phyloP scores from a whole-genome alignment of 1,140 invertebrate species.

The Mycetomoellerius zeteki region DNA sequence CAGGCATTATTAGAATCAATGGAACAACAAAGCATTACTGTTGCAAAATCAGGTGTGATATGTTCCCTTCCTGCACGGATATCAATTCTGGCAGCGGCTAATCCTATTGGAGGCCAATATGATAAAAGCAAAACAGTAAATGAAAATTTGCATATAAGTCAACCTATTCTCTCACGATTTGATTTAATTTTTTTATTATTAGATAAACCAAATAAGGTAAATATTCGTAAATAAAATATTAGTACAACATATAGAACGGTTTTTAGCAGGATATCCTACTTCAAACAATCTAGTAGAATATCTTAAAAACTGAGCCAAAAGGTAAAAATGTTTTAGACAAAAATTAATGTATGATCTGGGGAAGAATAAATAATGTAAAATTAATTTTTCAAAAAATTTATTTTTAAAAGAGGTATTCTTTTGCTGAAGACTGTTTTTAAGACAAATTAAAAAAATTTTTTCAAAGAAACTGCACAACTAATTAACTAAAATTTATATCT shows the following conservation, averaged over 20 bases:
- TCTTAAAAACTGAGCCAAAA: neutral
- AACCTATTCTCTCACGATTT: slow-evolving; percentile 96
- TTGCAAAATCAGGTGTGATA: slow-evolving; percentile 95
- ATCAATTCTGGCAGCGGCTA: slow-evolving; percentile 96
- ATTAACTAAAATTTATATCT: too few species aligned
- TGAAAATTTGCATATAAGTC: slow-evolving; percentile 96
- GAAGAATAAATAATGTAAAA: neutral
- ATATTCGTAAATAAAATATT: slow-evolving; percentile 39
- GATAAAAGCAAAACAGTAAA: slow-evolving; percentile 94
- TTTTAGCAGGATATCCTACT: neutral
- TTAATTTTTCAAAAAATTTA: neutral
- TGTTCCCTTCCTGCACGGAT: slow-evolving; percentile 93
- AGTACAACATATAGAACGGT: neutral
- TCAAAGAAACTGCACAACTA: too few species aligned
- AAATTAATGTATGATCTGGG: neutral
- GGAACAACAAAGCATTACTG: slow-evolving; percentile 97
- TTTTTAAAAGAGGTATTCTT: too few species aligned
- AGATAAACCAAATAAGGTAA: slow-evolving; percentile 92
- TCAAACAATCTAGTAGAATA: neutral
- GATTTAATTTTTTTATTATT: slow-evolving; percentile 97
- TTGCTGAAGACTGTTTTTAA: too few species aligned
- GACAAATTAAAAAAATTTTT: too few species aligned
- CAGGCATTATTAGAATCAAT: slow-evolving; percentile 95
- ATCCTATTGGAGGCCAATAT: slow-evolving; percentile 96
- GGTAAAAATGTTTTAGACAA: neutral